Evolutionary conservation across 92 coral and sea anemone species (phyloP).

Genomic region (Actinostola sp.): DNA sequence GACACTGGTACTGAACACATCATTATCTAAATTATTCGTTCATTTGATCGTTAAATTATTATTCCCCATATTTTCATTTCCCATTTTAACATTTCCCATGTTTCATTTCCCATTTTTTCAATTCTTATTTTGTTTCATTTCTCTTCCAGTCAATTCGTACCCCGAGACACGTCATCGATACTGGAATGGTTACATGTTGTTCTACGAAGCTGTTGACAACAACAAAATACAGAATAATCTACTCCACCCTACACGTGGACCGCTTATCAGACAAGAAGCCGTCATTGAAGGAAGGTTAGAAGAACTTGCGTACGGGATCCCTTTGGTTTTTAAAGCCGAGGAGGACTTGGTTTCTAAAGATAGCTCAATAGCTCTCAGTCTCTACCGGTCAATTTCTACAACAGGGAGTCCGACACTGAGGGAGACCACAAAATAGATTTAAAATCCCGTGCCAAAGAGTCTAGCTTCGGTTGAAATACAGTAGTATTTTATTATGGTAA

Average conservation of each 20-base stretch:
- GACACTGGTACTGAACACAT: conserved; percentile 60
- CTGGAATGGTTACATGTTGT: conserved; percentile 92
- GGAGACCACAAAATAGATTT: no score
- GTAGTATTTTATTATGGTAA: no score
- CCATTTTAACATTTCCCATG: neutral
- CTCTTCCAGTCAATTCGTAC: conserved; percentile 69
- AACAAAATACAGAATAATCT: conserved; percentile 44
- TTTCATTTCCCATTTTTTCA: neutral
- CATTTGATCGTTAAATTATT: neutral
- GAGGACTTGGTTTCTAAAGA: no score
- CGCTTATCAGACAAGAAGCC: conserved; percentile 71
- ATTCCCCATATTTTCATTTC: neutral
- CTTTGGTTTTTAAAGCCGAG: no score
- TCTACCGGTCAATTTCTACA: no score
- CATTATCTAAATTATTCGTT: neutral
- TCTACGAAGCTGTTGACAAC: conserved; percentile 72
- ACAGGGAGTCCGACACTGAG: no score
- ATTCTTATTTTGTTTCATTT: neutral
- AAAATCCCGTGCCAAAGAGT: no score
- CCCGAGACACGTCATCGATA: conserved; percentile 93
- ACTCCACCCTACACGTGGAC: conserved; percentile 52
- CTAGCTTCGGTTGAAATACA: no score
- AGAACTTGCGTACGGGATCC: no score
- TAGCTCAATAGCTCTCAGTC: no score
- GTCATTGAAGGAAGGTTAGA: conserved; percentile 64